These are phyloP conservation scores for Hydractinia symbiolongicarpus DNA, from an alignment of 30 jellyfish, hydroid and myxozoan species.

Conservation along the genomic window DNA sequence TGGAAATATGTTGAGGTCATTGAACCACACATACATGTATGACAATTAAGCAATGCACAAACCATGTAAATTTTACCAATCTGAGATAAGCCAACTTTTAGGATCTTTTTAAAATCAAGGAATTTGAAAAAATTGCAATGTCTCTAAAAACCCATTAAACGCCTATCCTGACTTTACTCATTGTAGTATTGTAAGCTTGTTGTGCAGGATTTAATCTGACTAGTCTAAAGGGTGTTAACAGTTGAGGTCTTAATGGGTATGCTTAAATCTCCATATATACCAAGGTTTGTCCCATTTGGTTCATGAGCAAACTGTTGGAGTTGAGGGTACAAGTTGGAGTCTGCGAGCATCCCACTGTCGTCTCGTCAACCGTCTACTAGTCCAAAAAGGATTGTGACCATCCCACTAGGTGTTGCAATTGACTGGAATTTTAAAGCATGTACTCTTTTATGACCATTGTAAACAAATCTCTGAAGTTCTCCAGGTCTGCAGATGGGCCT, in stretches of 20 bases:
- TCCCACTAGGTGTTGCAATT: conserved; percentile 66
- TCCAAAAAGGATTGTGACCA: conserved; percentile 47
- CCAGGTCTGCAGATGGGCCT: conserved; percentile 77
- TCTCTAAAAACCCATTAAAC: conserved; percentile 65
- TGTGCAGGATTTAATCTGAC: conserved; percentile 24
- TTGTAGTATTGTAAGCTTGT: conserved; percentile 37
- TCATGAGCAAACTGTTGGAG: conserved; percentile 19
- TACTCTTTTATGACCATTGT: conserved; percentile 78
- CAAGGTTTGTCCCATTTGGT: conserved; percentile 36
- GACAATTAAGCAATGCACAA: conserved; percentile 59
- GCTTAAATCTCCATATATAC: conserved; percentile 58
- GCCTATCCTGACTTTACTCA: conserved; percentile 48
- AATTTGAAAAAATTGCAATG: conserved; percentile 37
- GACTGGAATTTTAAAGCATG: conserved; percentile 63
- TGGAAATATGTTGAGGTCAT: conserved; percentile 42
- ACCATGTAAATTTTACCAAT: conserved; percentile 47
- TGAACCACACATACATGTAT: conserved; percentile 51
- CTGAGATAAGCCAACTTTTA: conserved; percentile 43
- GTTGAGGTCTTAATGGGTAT: conserved; percentile 37
- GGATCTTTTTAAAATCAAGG: conserved; percentile 49
- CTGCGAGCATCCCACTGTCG: conserved; percentile 45
- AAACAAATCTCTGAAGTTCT: conserved; percentile 48
- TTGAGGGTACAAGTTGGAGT: conserved; percentile 26
- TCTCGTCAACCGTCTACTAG: conserved; percentile 33
- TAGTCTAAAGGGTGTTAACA: conserved; percentile 41